phyloP scores from a whole-genome alignment of 2,113 vertebrate species.

The Oncorhynchus nerka region DNA sequence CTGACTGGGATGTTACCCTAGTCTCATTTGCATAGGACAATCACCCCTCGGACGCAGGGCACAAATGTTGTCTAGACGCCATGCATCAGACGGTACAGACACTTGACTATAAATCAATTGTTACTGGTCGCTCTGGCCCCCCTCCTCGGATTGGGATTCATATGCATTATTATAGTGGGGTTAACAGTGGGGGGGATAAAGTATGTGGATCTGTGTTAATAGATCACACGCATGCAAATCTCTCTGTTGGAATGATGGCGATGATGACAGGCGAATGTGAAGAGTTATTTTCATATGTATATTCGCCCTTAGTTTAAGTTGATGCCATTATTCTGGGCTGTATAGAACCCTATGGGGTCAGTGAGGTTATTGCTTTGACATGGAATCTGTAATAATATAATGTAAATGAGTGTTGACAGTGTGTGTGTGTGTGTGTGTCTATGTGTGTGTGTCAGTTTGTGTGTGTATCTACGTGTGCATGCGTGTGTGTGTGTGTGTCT shows the following conservation, averaged over 20 bases:
- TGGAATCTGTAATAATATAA: slow-evolving; percentile 53
- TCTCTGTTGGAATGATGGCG: slow-evolving; percentile 45
- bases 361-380: slow-evolving; percentile 63
- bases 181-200: slow-evolving; percentile 73
- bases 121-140: slow-evolving; percentile 73
- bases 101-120: slow-evolving; percentile 82
- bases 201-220: slow-evolving; percentile 88
- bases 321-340: slow-evolving; percentile 63
- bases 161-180: slow-evolving; percentile 69
- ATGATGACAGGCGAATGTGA: slow-evolving; percentile 63
- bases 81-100: slow-evolving; percentile 77
- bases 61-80: slow-evolving; percentile 90
- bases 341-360: slow-evolving; percentile 53
- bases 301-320: slow-evolving; percentile 74
- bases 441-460: slow-evolving; percentile 32
- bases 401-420: slow-evolving; percentile 58
- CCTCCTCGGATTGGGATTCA: slow-evolving; percentile 26
- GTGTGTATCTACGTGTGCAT: neutral
- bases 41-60: slow-evolving; percentile 79
- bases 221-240: slow-evolving; percentile 95
- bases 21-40: slow-evolving; percentile 88
- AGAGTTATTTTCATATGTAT: slow-evolving; percentile 89
- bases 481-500: slow-evolving; percentile 6
- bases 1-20: slow-evolving; percentile 56
- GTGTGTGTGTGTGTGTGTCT: slow-evolving; percentile 37